phyloP scores from a whole-genome alignment of 2,113 vertebrate genomes.

The Gymnarchus niloticus region DNA sequence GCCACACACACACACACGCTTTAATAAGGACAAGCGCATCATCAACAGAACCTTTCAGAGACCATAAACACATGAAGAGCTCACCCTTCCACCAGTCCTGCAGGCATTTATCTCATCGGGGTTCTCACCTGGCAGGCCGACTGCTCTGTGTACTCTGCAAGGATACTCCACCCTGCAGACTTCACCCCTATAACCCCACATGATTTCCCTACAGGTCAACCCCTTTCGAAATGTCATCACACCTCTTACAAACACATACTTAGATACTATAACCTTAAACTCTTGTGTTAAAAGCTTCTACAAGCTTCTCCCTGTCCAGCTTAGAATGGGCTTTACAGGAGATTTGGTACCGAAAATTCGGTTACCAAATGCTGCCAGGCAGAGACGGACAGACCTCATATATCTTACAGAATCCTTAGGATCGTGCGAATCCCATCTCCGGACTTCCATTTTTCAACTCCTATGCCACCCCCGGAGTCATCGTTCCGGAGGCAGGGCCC shows the following conservation, averaged over 20 bases:
- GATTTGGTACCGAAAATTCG: background rate
- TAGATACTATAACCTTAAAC: background rate
- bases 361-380: background rate
- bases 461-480: background rate
- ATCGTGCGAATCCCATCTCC: background rate
- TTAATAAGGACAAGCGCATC: background rate
- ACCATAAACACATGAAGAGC: background rate
- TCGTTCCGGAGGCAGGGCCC: background rate
- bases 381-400: background rate
- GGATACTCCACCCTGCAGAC: background rate
- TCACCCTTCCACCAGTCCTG: background rate
- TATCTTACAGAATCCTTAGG: background rate
- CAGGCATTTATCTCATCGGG: no score
- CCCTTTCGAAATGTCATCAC: background rate
- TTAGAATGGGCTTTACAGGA: background rate
- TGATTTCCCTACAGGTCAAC: background rate
- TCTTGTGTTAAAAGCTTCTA: background rate
- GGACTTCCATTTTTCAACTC: background rate
- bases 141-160: no score
- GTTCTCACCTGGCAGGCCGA: no score
- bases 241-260: background rate
- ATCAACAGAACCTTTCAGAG: slow-evolving; percentile 3
- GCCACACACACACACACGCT: background rate
- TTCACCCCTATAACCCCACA: background rate
- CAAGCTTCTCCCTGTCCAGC: background rate